Conservation (phyloP, 2,113 vertebrate genomes). For the Microcebus tavaratra region DNA sequence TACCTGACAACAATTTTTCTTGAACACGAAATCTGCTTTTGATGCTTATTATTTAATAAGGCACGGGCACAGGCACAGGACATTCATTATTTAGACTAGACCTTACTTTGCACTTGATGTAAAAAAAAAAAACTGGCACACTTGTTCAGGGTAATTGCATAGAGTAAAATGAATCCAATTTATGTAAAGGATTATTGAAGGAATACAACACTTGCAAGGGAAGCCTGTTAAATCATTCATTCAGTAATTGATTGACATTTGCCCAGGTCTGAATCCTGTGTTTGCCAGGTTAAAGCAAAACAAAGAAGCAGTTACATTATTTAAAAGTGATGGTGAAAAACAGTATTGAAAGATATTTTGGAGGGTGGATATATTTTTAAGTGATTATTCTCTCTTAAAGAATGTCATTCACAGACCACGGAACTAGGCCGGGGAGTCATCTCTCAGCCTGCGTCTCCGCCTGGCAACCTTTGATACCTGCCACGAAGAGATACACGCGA, state of each 20-base stretch:
- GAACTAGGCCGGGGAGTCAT: background rate
- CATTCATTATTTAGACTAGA: constrained; percentile 74
- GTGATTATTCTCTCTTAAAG: constrained; percentile 34
- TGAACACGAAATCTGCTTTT: background rate
- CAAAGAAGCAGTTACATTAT: constrained; percentile 61
- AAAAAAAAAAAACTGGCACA: constrained; percentile 44
- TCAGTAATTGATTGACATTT: constrained; percentile 26
- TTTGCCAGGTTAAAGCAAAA: constrained; percentile 59
- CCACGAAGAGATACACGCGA: background rate
- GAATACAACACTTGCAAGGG: constrained; percentile 26
- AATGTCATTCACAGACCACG: background rate
- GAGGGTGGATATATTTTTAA: background rate
- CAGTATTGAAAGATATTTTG: background rate
- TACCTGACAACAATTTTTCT: constrained; percentile 57
- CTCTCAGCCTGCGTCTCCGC: background rate
- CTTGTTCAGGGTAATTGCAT: constrained; percentile 50
- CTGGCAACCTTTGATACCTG: background rate
- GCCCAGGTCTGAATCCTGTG: background rate
- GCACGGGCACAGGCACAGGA: constrained; percentile 42
- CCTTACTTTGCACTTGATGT: constrained; percentile 65
- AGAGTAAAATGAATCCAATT: constrained; percentile 60
- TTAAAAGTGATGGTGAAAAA: constrained; percentile 41
- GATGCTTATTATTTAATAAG: constrained; percentile 72
- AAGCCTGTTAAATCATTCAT: constrained; percentile 48
- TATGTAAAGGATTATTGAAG: constrained; percentile 61